A percentile compares a stretch with the other conserved stretches of the same genome.
phyloP scores from a whole-genome alignment of 2,888 invertebrate species.

The Diaphora mendica region DNA sequence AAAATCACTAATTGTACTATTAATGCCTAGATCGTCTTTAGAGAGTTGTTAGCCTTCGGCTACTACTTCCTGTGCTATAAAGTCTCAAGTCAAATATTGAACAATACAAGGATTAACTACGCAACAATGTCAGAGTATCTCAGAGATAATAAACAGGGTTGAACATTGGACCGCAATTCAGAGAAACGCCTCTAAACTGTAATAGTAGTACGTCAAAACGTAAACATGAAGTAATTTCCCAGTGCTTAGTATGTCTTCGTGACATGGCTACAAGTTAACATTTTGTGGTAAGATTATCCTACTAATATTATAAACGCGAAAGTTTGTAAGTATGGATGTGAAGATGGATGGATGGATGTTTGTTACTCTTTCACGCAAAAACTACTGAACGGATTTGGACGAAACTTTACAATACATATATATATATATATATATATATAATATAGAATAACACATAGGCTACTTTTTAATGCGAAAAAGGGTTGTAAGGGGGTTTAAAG shows the following conservation, averaged over 20 bases:
- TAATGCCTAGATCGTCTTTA: not conserved
- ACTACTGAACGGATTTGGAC: too few species aligned
- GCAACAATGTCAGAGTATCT: not conserved
- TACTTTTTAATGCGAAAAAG: too few species aligned
- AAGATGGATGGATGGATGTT: too few species aligned
- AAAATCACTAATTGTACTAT: not conserved
- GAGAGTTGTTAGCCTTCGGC: not conserved
- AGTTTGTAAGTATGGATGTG: too few species aligned
- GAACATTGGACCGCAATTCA: not conserved
- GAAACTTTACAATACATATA: too few species aligned
- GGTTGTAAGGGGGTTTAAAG: too few species aligned
- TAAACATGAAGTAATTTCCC: not conserved
- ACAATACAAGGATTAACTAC: conserved; percentile 1
- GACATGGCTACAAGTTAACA: not conserved
- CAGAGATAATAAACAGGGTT: not conserved
- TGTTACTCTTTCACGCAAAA: too few species aligned
- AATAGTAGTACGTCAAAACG: not conserved
- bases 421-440: too few species aligned
- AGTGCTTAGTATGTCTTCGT: not conserved
- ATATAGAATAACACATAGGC: too few species aligned
- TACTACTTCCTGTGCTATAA: not conserved
- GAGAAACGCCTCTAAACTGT: conserved; percentile 1
- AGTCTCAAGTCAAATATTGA: conserved; percentile 2
- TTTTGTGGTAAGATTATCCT: not conserved
- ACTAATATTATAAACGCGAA: too few species aligned